Evolutionary conservation across 2,113 vertebrate genomes (phyloP).

Genomic region (Heterocephalus glaber): DNA sequence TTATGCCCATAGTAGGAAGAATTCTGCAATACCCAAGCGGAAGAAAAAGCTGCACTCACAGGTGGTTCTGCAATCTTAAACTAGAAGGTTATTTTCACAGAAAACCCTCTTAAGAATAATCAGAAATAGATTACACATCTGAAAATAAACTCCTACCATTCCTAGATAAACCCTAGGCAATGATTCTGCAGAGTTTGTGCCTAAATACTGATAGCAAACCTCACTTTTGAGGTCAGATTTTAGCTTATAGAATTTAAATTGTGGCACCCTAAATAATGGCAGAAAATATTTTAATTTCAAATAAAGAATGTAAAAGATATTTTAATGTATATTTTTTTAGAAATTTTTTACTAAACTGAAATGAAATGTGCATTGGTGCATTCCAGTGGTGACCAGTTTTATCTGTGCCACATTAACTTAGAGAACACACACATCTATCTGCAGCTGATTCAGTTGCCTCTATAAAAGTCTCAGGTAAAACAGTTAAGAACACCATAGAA

Average conservation of each 20-base stretch:
- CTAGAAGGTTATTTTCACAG: neutral
- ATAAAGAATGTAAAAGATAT: neutral
- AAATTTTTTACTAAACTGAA: neutral
- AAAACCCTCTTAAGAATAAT: neutral
- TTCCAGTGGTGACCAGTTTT: neutral
- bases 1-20: neutral
- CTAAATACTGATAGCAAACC: neutral
- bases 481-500: neutral
- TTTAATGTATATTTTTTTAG: neutral
- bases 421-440: neutral
- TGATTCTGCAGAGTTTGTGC: neutral
- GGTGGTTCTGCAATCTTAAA: neutral
- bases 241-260: neutral
- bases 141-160: neutral
- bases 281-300: slow-evolving; percentile 2
- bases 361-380: neutral
- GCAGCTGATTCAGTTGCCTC: neutral
- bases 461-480: neutral
- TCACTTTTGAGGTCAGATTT: neutral
- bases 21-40: neutral
- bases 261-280: neutral
- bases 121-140: neutral
- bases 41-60: neutral
- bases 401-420: neutral
- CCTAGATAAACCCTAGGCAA: neutral